Evolutionary conservation across 2,888 invertebrate genomes (phyloP), one percentile per base, ranked within the genome.

Genomic region (Ptychoptera contaminata): DNA sequence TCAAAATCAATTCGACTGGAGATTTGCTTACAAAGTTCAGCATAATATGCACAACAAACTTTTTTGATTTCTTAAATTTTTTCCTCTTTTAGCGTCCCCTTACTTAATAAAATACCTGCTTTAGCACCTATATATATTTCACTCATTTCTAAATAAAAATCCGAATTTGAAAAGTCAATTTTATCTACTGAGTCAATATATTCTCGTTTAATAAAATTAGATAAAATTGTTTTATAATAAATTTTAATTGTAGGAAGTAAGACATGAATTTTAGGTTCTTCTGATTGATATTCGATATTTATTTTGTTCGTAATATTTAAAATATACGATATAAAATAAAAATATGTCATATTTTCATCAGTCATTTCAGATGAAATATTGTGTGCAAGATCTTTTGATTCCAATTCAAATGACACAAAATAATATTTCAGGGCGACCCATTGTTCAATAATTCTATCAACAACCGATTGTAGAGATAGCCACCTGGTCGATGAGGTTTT

Each of bases 401-500:
- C n/a, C n/a, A n/a, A n/a, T n/a, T n/a, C n/a, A n/a, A n/a, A n/a
- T n/a, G n/a, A n/a, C n/a, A n/a, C n/a, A n/a, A n/a, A n/a, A n/a
- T n/a, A n/a, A n/a, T n/a, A n/a, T n/a, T n/a, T n/a, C n/a, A n/a
- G n/a, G n/a, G n/a, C n/a, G n/a, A n/a, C n/a, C n/a, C n/a, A n/a
- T n/a, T 47, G 45, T 38, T 47, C 45, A 32, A 45, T 43, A n/a
- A 48, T 45, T 30, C 45, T 42, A 31, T 16, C 39, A 5, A 53
- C 47, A 37, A 49, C 51, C 43, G 46, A 49, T 46, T 51, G 46
- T 34, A 56, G 44, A 12, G 57, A 57, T 8, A 57, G 49, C 58
- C 58, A 58, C 39, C 54, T 48, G n/a, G 56, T 57, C 43, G 55
- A 54, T 23, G 53, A 48, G 11, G 52, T 48, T 36, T 50, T 50